Conservation (phyloP, 1,140 invertebrate genomes). For the Copidosoma floridanum region DNA sequence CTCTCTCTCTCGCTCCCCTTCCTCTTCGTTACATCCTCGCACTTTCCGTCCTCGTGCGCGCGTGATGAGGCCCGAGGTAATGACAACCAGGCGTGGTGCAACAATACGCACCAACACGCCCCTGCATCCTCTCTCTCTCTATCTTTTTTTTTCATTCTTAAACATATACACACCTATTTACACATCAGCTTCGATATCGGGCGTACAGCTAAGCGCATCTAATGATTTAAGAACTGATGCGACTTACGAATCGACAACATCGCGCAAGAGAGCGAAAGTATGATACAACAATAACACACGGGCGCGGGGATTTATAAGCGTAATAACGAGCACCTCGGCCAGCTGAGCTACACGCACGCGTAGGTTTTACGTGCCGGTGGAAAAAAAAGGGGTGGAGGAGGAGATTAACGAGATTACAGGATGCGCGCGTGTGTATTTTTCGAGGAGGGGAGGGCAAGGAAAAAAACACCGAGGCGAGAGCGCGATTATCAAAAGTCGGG, state of each 20-base stretch:
- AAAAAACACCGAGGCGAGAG: no score
- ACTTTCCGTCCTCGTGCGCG: neutral
- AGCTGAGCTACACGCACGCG: neutral
- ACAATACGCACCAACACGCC: neutral
- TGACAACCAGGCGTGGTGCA: slow-evolving; percentile 8
- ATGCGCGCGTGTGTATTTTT: neutral
- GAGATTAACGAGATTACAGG: slow-evolving; percentile 14
- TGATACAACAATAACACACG: slow-evolving; percentile 14
- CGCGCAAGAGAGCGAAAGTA: neutral
- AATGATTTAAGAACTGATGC: slow-evolving; percentile 9
- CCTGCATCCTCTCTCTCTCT: neutral
- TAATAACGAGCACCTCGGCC: slow-evolving; percentile 2
- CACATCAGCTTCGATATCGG: no score
- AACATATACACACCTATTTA: no score
- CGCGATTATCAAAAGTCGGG: no score
- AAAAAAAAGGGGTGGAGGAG: neutral
- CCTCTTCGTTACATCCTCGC: no score
- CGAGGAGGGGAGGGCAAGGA: no score
- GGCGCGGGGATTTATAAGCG: neutral
- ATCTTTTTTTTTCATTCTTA: no score
- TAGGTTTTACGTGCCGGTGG: neutral
- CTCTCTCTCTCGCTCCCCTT: neutral
- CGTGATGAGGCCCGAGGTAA: neutral
- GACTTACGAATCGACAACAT: neutral
- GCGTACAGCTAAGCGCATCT: no score